Percentiles rank a stretch among this genome's conserved stretches.
Conservation (phyloP, 2,888 invertebrate genomes). For the Chymomyza amoena region DNA sequence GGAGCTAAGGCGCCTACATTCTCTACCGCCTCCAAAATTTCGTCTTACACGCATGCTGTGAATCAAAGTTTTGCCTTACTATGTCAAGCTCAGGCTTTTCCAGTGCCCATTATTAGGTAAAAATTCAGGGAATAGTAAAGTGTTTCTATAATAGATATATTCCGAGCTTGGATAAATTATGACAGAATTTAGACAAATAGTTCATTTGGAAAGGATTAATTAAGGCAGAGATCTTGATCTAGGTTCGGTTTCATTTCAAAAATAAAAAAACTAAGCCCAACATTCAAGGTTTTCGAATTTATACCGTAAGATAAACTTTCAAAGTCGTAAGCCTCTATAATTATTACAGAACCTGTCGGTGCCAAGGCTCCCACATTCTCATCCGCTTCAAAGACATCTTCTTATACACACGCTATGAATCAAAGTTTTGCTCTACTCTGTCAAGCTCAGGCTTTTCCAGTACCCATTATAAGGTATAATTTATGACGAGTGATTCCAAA, state of each 20-base stretch:
- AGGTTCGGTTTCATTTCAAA: no score
- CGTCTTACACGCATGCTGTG: constrained; percentile 79
- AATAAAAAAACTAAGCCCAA: not conserved
- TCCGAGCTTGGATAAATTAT: no score
- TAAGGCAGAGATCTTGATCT: no score
- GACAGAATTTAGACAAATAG: no score
- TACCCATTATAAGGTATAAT: no score
- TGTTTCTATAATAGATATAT: no score
- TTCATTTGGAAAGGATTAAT: no score
- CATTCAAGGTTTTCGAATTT: not conserved
- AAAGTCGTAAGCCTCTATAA: not conserved
- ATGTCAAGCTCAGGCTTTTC: constrained; percentile 83
- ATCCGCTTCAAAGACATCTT: constrained; percentile 83
- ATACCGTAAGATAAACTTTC: no score
- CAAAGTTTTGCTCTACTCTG: constrained; percentile 83
- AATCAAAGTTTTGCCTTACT: constrained; percentile 81
- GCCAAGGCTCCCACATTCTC: constrained; percentile 83
- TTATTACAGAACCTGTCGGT: constrained; percentile 80
- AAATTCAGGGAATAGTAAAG: no score
- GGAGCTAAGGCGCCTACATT: constrained; percentile 82
- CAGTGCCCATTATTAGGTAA: not conserved
- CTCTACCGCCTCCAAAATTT: constrained; percentile 82
- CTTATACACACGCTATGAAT: constrained; percentile 80
- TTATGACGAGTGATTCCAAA: not conserved
- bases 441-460: constrained; percentile 86